These are phyloP conservation scores for Ecdyonurus torrentis DNA, from an alignment of 2,888 invertebrate genomes.

Conservation along the genomic window DNA sequence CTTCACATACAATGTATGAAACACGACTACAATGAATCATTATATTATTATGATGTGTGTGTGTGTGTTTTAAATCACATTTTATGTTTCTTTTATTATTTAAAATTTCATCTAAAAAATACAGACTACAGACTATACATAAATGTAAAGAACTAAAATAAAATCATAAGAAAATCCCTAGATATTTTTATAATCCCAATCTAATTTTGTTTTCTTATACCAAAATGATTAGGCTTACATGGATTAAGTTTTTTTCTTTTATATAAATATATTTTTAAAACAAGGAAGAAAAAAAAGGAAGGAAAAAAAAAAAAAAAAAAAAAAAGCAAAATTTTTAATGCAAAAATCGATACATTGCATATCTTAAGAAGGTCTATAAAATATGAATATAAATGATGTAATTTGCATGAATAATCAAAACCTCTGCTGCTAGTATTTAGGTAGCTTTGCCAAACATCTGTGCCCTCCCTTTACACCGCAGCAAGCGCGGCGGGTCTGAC, in stretches of 20 bases:
- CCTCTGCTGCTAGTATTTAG: constrained; percentile 1
- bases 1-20: too few species aligned
- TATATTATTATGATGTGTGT: too few species aligned
- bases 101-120: too few species aligned
- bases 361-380: constrained; percentile 2
- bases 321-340: too few species aligned
- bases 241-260: not conserved
- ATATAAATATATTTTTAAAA: not conserved
- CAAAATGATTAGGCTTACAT: not conserved
- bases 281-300: not conserved
- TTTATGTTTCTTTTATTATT: too few species aligned
- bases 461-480: not conserved
- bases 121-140: too few species aligned
- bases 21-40: too few species aligned
- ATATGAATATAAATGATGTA: constrained; percentile 3
- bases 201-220: not conserved
- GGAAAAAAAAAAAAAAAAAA: not conserved
- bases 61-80: too few species aligned
- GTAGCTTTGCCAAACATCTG: constrained; percentile 2
- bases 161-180: not conserved
- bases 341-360: constrained; percentile 2
- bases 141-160: not conserved
- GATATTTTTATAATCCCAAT: not conserved
- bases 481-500: not conserved
- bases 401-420: constrained; percentile 4